Evolutionary conservation across 2,113 vertebrate genomes (phyloP), one percentile per base, ranked within the genome.

Genomic region (Malurus cyaneus): DNA sequence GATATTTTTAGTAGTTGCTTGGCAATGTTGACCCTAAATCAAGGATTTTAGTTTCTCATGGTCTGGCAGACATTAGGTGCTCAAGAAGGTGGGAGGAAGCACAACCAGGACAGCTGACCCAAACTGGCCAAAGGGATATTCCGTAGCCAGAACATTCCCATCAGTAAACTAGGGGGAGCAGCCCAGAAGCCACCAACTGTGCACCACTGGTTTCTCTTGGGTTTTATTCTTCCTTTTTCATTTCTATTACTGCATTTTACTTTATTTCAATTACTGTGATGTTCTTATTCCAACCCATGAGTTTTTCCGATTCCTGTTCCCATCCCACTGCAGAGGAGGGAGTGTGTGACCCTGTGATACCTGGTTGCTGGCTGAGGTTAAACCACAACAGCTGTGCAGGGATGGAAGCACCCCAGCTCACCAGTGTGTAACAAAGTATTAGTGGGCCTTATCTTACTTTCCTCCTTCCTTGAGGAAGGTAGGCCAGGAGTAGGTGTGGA

Each of bases 311-410:
- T 32, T 32, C 20, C 8, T 3, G 7, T 36, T 69, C 10, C 34
- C 34, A 28, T 31, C 9, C 34, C 11, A 2, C 2, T 0, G 5
- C 3, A 6, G 41, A 46, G n/a, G 32, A 60, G 32, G 25, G 60
- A 18, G 8, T 4, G 54, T 18, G 41, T 49, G 20, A 3, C 19
- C 34, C 0, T 5, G n/a, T 6, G 29, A 47, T 15, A n/a, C 41
- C 47, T 23, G 4, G 0, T 49, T 61, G 17, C 54, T 77, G 54
- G 21, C 34, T 61, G 54, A 31, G 20, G 18, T 61, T 69, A 23
- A 83, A 62, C 14, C 49, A 19, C 47, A 26, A 5, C 41, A 76
- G 34, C 70, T 36, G 28, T 8, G n/a, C 28, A 5, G 31, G 1
- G 54, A 17, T 70, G 46, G 59, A 57, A 57, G 24, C 25, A 4